A percentile compares a stretch with the other conserved stretches of the same genome.
Conservation (phyloP, 2,113 vertebrate species). For the Anguilla japonica region DNA sequence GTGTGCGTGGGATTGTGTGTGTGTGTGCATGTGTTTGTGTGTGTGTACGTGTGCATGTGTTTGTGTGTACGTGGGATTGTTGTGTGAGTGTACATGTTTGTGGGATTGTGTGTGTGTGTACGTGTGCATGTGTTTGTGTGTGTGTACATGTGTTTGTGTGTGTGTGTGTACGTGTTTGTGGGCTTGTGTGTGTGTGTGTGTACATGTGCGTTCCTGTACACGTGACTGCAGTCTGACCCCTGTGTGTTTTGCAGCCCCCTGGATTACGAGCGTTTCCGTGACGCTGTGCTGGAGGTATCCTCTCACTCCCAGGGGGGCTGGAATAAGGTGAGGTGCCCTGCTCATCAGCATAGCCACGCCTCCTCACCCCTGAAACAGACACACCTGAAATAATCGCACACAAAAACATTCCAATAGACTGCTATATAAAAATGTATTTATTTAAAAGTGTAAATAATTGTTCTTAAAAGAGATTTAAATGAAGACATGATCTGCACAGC, state of each 20-base stretch:
- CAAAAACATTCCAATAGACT: too few relatives aligned
- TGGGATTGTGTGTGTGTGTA: background rate
- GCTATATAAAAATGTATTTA: too few relatives aligned
- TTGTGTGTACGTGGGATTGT: too few relatives aligned
- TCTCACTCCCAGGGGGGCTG: conserved; percentile 79
- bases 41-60: background rate
- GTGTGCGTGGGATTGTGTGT: too few relatives aligned
- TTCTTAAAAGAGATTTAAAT: too few relatives aligned
- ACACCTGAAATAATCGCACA: background rate
- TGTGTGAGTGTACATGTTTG: background rate
- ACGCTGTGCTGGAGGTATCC: conserved; percentile 67
- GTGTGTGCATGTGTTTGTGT: background rate
- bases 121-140: too few relatives aligned
- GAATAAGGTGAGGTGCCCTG: conserved; percentile 77
- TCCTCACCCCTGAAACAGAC: background rate
- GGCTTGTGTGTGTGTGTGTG: too few relatives aligned
- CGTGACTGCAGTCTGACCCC: background rate
- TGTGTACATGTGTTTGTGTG: background rate
- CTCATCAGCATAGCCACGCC: background rate
- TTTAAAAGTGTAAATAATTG: too few relatives aligned
- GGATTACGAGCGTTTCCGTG: conserved; percentile 80
- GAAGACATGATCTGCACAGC: too few relatives aligned
- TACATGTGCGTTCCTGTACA: background rate
- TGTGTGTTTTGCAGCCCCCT: conserved; percentile 73
- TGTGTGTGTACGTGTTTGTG: background rate